Base-by-base conservation (phyloP, 2,113 vertebrate species). In the Entomyzon cyanotis region DNA sequence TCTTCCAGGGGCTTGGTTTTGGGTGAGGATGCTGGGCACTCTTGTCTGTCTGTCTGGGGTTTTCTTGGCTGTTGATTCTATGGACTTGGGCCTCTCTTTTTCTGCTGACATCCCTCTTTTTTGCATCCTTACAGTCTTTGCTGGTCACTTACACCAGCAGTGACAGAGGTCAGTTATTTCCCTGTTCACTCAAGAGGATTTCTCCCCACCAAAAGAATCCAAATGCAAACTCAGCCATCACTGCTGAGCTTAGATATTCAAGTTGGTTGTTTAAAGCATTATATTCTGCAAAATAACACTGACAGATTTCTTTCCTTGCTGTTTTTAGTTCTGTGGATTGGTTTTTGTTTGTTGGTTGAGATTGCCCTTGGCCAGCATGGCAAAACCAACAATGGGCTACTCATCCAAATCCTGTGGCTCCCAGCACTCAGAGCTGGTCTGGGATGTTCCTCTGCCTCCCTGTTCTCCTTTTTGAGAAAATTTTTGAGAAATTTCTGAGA, bases 1-100 rank as follows among this genome's bases (percentile, higher is more conserved):
- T 70, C 21, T 62, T 52, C 44, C 33, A 19, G 35, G 9, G 17
- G 12, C 9, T 64, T 35, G 12, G 0, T 47, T 76, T 37, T 5
- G 1, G 9, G 10, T 3, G 17, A 70, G 3, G 18, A 28, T 47
- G 10, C 27, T 71, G 39, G 4, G 22, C 60, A 19, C 23, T 68
- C 41, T 35, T 27, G 7, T 31, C 30, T 50, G 4, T 10, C 47
- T 47, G 5, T 22, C 44, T 6, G 8, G n/a, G 3, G 0, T 0
- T 20, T 44, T 67, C 75, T 71, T 81, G 44, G 20, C 27, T 90
- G 8, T 19, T 67, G 10, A 11, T 58, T 62, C 11, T 62, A 6
- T 19, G 19, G 33, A 14, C 11, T 62, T 58, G 8, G 55, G 12
- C 27, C 17, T 85, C 42, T 12, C n/a, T 79, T 27, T 47, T 18